Evolutionary conservation across 1,140 invertebrate genomes (phyloP).

Genomic region (Druon quercuslanigerum): DNA sequence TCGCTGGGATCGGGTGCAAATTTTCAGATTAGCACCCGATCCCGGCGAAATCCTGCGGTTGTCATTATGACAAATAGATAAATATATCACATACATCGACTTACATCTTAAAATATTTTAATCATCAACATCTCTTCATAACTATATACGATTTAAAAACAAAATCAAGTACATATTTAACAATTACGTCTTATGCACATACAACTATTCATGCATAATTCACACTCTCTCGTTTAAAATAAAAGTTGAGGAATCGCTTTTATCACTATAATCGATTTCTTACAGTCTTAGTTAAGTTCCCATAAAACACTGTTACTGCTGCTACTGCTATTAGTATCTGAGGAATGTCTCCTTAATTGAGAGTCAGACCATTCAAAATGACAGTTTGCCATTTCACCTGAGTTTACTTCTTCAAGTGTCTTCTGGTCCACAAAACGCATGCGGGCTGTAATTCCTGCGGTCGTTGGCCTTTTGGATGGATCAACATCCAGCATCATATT

Average conservation of each 20-base stretch:
- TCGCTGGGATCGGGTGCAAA: too few relatives aligned
- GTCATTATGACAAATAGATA: too few relatives aligned
- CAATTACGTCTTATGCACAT: not conserved
- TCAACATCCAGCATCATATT: constrained; percentile 85
- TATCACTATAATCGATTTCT: constrained; percentile 9
- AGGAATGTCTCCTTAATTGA: constrained; percentile 64
- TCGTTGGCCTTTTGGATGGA: constrained; percentile 85
- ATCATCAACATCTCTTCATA: too few relatives aligned
- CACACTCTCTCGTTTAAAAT: not conserved
- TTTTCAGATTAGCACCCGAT: too few relatives aligned
- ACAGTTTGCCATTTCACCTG: constrained; percentile 59
- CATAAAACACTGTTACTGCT: constrained; percentile 25
- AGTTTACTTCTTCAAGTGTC: constrained; percentile 41
- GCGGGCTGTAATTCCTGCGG: constrained; percentile 80
- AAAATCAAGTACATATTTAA: too few relatives aligned
- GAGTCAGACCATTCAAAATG: constrained; percentile 74
- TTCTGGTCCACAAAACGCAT: constrained; percentile 70
- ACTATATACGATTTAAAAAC: too few relatives aligned
- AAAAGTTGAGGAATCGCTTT: not conserved
- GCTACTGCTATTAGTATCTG: constrained; percentile 59
- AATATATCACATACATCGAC: too few relatives aligned
- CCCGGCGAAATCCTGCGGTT: too few relatives aligned
- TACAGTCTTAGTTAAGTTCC: constrained; percentile 15
- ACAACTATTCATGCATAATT: not conserved
- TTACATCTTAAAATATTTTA: too few relatives aligned